Base-by-base conservation (phyloP, 2,113 vertebrate genomes). In the Hypomesus transpacificus region DNA sequence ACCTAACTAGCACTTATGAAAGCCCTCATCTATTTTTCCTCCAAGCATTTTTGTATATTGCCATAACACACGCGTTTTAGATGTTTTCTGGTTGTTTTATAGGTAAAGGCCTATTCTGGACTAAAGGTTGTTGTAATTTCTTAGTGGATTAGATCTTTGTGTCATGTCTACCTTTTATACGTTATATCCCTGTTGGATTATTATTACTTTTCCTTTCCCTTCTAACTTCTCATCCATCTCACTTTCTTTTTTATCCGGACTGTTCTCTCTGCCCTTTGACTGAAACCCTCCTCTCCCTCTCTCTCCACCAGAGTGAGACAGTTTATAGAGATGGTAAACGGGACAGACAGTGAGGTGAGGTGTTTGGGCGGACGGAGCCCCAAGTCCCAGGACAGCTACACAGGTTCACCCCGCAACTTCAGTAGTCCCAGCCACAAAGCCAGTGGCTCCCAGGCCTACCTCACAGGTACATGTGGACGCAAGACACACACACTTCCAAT, bases 321-420 rank as follows among this genome's bases (percentile, higher is more conserved):
- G 87, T 99, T 99, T 79, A 98, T 99, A 87, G 97, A 99, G 93
- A 99, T 99, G 97, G 97, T 99, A 90, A 99, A 98, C 3, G 97
- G 97, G 78, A 99, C 96, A 2, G 97, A 99, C 92, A 99, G 97
- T 18, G 96, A 98, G 90, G 96, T 99, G 69, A 91, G 96, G 63
- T 98, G 96, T 90, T 89, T 99, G 77, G 97, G 96, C 75, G 96
- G 95, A 50, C 96, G 97, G 79, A 99, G 96, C 87, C 97, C 96
- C 50, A 99, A 99, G 88, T 99, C 97, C 89, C 97, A 98, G 90
- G 97, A 99, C 85, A 96, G 93, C 87, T 98, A 98, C 75, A 94
- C 96, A 52, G 94, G 96, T 83, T 98, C 94, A 73, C 95, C 95
- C 59, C 92, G 94, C 16, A 85, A 94, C n/a, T 98, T 98, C 88